A percentile compares a stretch with the other conserved stretches of the same genome.
These are phyloP conservation scores for Mus caroli DNA, from an alignment of 2,797 vertebrate species.

Conservation along the genomic window DNA sequence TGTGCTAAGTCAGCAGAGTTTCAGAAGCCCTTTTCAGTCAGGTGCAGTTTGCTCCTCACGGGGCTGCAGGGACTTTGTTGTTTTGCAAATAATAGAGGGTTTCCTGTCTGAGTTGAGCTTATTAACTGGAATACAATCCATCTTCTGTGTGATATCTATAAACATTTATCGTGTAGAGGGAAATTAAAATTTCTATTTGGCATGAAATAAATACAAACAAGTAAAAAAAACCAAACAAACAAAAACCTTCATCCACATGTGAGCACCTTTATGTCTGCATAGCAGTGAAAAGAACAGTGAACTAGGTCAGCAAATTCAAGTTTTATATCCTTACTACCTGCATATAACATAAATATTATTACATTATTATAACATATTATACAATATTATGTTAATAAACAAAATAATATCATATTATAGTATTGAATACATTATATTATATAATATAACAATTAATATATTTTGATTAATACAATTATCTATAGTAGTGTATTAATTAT, in stretches of 20 bases:
- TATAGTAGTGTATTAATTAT: background rate
- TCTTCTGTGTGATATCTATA: background rate
- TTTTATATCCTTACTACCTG: background rate
- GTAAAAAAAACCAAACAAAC: background rate
- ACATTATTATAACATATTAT: background rate
- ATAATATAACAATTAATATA: background rate
- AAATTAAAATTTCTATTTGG: background rate
- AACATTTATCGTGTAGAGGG: background rate
- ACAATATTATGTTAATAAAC: background rate
- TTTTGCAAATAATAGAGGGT: slow-evolving; percentile 79
- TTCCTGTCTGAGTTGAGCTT: slow-evolving; percentile 74
- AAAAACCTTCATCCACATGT: background rate
- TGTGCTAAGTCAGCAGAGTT: slow-evolving; percentile 85
- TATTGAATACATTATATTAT: background rate
- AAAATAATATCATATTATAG: background rate
- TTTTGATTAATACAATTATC: background rate
- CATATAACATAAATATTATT: background rate
- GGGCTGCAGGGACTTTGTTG: slow-evolving; percentile 68
- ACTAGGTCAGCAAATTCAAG: background rate
- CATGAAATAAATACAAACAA: background rate
- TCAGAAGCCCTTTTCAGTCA: slow-evolving; percentile 86
- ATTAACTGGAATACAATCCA: slow-evolving; percentile 63
- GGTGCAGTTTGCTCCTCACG: slow-evolving; percentile 78
- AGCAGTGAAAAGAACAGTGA: background rate
- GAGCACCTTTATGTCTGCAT: background rate